These are phyloP conservation scores for Brassicogethes aeneus DNA, from an alignment of 2,888 invertebrate species.

Conservation along the genomic window DNA sequence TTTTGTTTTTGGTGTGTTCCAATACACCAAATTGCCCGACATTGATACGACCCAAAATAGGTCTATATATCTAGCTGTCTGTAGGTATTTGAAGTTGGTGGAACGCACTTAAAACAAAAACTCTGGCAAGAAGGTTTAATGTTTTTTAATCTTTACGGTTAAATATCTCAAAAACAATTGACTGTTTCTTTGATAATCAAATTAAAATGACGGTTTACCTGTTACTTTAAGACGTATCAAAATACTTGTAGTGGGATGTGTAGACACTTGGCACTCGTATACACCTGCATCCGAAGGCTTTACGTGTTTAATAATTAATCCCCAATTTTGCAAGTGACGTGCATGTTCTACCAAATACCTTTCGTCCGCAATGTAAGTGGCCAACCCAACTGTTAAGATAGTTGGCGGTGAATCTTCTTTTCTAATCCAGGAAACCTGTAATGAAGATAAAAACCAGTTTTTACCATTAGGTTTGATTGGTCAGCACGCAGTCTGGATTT, in stretches of 20 bases:
- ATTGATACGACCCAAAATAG: too few relatives aligned
- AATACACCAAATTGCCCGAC: too few relatives aligned
- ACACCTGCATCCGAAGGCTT: conserved; percentile 60
- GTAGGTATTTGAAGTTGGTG: too few relatives aligned
- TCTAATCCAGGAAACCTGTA: conserved; percentile 60
- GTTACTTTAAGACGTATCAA: conserved; percentile 64
- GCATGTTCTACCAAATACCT: conserved; percentile 55
- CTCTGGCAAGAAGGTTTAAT: too few relatives aligned
- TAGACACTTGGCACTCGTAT: conserved; percentile 74
- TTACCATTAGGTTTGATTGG: too few relatives aligned
- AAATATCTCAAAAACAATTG: too few relatives aligned
- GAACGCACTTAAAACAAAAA: too few relatives aligned
- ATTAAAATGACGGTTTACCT: conserved; percentile 51
- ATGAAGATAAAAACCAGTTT: conserved; percentile 12
- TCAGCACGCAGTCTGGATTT: too few relatives aligned
- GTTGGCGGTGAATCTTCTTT: conserved; percentile 49
- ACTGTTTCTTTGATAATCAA: too few relatives aligned
- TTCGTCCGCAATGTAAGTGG: conserved; percentile 57
- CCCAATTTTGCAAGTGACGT: conserved; percentile 55
- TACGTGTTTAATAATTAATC: conserved; percentile 57
- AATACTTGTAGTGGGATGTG: conserved; percentile 68
- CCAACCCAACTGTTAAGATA: conserved; percentile 56
- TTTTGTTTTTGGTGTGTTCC: too few relatives aligned
- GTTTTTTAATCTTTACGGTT: too few relatives aligned
- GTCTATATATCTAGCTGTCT: too few relatives aligned